Evolutionary conservation across 2,888 invertebrate genomes (phyloP).

Genomic region (Hesperia comma): DNA sequence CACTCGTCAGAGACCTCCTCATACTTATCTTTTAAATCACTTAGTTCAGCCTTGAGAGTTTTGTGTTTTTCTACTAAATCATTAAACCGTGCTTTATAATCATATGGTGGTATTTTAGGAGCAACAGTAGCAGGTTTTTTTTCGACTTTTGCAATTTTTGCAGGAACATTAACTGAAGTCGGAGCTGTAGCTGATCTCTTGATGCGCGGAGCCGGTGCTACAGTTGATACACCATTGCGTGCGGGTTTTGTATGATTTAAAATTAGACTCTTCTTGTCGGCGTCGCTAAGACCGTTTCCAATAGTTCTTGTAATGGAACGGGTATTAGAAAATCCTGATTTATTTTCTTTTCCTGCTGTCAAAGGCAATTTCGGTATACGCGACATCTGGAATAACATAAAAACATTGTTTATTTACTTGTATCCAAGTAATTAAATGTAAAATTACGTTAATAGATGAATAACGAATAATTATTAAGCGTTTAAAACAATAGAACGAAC

Average conservation of each 20-base stretch:
- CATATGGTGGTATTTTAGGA: slow-evolving; percentile 85
- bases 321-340: slow-evolving; percentile 59
- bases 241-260: slow-evolving; percentile 71
- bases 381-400: slow-evolving; percentile 68
- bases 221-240: slow-evolving; percentile 45
- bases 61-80: slow-evolving; percentile 85
- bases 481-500: no score
- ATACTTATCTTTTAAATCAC: slow-evolving; percentile 77
- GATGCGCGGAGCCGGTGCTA: slow-evolving; percentile 60
- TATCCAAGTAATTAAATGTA: no score
- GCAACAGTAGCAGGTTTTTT: slow-evolving; percentile 67
- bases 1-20: slow-evolving; percentile 79
- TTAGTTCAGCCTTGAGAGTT: slow-evolving; percentile 78
- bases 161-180: slow-evolving; percentile 53
- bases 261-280: slow-evolving; percentile 70
- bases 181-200: slow-evolving; percentile 71
- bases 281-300: slow-evolving; percentile 67
- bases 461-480: no score
- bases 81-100: slow-evolving; percentile 86
- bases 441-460: no score
- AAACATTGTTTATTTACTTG: not conserved
- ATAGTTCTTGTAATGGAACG: slow-evolving; percentile 59
- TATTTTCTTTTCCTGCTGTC: slow-evolving; percentile 67
- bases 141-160: slow-evolving; percentile 68
- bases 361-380: slow-evolving; percentile 74